These are phyloP conservation scores for Agrochola litura DNA, from an alignment of 2,888 invertebrate species.

Conservation along the genomic window DNA sequence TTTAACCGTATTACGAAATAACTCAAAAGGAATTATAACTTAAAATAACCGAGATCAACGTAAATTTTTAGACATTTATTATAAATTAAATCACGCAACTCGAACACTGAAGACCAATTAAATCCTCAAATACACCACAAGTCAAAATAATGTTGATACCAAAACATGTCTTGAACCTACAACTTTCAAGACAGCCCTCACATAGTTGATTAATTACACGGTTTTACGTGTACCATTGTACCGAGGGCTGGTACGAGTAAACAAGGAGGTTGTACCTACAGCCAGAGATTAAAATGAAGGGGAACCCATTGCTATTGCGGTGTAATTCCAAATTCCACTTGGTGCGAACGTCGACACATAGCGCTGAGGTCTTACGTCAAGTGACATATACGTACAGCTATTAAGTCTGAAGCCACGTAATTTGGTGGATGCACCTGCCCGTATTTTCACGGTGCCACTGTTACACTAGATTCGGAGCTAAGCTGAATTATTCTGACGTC, in stretches of 20 bases:
- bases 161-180: conserved; percentile 4
- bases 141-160: conserved; percentile 13
- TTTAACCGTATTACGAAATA: background rate
- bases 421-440: conserved; percentile 81
- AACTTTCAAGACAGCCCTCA: conserved; percentile 25
- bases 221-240: conserved; percentile 40
- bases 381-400: conserved; percentile 70
- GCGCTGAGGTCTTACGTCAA: conserved; percentile 71
- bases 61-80: background rate
- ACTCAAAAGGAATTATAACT: conserved; percentile 4
- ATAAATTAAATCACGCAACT: background rate
- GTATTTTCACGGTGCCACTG: conserved; percentile 76
- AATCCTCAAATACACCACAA: conserved; percentile 5
- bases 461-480: conserved; percentile 66
- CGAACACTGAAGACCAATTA: conserved; percentile 8
- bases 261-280: conserved; percentile 49
- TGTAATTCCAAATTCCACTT: conserved; percentile 76
- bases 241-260: conserved; percentile 31
- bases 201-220: conserved; percentile 55
- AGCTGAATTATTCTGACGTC: conserved; percentile 71
- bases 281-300: conserved; percentile 71
- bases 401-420: conserved; percentile 79
- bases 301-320: conserved; percentile 70
- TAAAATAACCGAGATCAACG: background rate
- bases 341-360: conserved; percentile 71